phyloP scores from a whole-genome alignment of 2,113 vertebrate genomes.

The Actinemys pallida region DNA sequence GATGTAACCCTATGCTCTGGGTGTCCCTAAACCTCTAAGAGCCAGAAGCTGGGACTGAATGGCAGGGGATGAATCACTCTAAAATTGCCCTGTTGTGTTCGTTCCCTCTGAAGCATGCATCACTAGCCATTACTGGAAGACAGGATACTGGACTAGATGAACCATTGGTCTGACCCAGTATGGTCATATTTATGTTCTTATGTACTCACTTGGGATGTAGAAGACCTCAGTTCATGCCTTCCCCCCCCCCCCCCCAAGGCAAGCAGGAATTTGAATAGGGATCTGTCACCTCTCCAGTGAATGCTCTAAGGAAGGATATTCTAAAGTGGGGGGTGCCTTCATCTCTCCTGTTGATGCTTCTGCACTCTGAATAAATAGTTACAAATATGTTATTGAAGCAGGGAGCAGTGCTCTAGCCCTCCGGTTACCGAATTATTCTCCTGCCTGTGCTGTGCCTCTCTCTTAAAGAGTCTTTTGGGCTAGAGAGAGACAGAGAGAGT shows the following conservation, averaged over 20 bases:
- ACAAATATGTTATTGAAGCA: neutral
- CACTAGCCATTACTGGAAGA: no score
- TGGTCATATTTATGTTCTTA: neutral
- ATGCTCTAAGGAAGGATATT: no score
- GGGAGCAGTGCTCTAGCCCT: neutral
- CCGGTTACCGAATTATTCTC: neutral
- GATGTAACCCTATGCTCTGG: neutral
- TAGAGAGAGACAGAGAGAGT: neutral
- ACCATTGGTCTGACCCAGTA: neutral
- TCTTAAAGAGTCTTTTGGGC: neutral
- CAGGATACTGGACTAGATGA: neutral
- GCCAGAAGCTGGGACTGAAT: neutral
- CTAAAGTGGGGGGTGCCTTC: neutral
- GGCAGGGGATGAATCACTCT: neutral
- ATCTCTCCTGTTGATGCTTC: neutral
- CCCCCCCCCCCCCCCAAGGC: no score
- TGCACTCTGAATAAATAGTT: neutral
- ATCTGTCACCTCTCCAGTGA: no score
- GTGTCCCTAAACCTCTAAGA: neutral
- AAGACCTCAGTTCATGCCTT: neutral
- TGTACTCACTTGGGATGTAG: neutral
- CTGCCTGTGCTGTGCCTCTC: neutral
- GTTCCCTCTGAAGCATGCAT: neutral
- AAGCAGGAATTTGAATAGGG: no score
- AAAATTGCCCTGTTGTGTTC: neutral